phyloP scores from a whole-genome alignment of 2,113 vertebrate species.

The Trogon melanurus region DNA sequence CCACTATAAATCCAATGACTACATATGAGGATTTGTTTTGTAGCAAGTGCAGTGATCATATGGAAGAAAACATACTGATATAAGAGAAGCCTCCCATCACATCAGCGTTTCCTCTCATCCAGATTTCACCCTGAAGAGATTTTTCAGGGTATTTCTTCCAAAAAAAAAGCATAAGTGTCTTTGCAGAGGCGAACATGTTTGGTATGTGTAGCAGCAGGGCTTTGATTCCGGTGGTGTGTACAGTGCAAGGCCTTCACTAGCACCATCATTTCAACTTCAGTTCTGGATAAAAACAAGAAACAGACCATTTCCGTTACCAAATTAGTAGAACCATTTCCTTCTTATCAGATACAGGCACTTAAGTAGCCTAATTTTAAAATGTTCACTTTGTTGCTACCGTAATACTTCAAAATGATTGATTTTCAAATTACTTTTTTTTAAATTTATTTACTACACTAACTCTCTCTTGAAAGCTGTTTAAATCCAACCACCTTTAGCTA shows the following conservation, averaged over 20 bases:
- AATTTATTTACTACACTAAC: neutral
- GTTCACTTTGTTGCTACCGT: neutral
- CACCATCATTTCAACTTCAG: neutral
- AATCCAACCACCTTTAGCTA: neutral
- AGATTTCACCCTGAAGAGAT: neutral
- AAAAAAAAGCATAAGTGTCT: fast-evolving
- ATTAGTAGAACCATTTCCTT: neutral
- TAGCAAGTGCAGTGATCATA: neutral
- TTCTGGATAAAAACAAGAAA: neutral
- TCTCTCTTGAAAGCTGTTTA: neutral
- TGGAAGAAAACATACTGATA: neutral
- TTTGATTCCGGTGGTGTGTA: fast-evolving
- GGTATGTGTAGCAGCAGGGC: fast-evolving
- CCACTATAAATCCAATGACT: neutral
- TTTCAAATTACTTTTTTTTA: neutral
- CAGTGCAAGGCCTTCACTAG: fast-evolving
- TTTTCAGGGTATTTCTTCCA: neutral
- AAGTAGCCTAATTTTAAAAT: neutral
- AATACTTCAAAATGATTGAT: neutral
- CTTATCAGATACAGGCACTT: neutral
- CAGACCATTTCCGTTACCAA: fast-evolving
- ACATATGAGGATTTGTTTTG: neutral
- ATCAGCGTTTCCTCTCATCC: neutral
- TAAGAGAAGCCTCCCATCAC: neutral
- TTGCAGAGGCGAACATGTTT: neutral